Conservation (phyloP, 23 tunicate species). For the Trididemnum miniatum region DNA sequence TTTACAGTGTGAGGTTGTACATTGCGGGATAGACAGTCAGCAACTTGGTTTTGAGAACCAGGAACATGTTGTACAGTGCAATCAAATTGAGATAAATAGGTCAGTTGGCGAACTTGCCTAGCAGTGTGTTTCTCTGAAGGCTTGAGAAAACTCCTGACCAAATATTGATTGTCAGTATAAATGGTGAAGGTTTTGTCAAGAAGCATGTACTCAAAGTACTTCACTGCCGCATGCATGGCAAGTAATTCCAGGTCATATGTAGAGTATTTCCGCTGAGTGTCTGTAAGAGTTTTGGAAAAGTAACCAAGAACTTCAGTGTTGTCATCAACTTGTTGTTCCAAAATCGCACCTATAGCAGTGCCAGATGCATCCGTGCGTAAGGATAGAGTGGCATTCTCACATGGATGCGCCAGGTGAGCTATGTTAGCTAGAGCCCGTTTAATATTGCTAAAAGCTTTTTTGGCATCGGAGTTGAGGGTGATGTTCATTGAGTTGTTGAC, state of each 20-base stretch:
- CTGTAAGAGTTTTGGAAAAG: slow-evolving; percentile 29
- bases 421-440: slow-evolving; percentile 14
- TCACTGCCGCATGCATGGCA: slow-evolving; percentile 17
- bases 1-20: too few relatives aligned
- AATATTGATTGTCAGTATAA: slow-evolving; percentile 23
- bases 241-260: slow-evolving; percentile 39
- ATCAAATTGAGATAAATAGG: slow-evolving; percentile 2
- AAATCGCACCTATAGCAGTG: slow-evolving; percentile 27
- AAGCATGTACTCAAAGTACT: slow-evolving; percentile 24
- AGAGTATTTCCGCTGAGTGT: slow-evolving; percentile 23
- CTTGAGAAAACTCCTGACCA: slow-evolving; percentile 14
- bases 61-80: not conserved
- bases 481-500: not conserved
- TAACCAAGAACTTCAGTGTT: slow-evolving; percentile 20
- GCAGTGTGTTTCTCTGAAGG: not conserved
- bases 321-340: slow-evolving; percentile 37
- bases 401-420: slow-evolving; percentile 8
- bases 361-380: slow-evolving; percentile 27
- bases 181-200: slow-evolving; percentile 19
- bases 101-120: not conserved
- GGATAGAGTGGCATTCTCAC: slow-evolving; percentile 10
- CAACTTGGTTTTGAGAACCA: not conserved
- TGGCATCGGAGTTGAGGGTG: not conserved
- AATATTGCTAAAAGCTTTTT: slow-evolving; percentile 14
- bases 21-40: slow-evolving; percentile 28